A percentile compares a stretch with the other conserved stretches of the same genome.
Evolutionary conservation across 2,888 invertebrate species (phyloP).

Genomic region (Rhogogaster chlorosoma): DNA sequence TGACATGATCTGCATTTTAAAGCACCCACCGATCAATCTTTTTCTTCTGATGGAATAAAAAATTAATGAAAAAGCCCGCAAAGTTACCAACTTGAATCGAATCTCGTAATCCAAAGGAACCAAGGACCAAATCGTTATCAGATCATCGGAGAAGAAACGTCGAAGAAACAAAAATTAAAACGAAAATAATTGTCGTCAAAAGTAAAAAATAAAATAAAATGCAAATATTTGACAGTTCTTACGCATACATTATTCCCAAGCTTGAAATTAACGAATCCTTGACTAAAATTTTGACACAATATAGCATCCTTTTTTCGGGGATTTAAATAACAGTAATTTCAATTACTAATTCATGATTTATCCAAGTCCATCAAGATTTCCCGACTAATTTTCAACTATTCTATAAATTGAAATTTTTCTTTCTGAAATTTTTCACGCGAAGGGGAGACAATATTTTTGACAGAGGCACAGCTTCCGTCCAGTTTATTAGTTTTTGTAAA

Average conservation of each 20-base stretch:
- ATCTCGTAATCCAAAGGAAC: slow-evolving; percentile 1
- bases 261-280: neutral
- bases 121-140: slow-evolving; percentile 4
- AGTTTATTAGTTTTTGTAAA: neutral
- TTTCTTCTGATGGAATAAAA: slow-evolving; percentile 20
- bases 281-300: neutral
- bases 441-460: neutral
- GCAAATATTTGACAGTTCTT: neutral
- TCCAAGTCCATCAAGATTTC: neutral
- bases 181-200: neutral
- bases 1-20: slow-evolving; percentile 85
- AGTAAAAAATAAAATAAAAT: neutral
- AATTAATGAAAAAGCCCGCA: slow-evolving; percentile 4
- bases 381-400: neutral
- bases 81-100: slow-evolving; percentile 14
- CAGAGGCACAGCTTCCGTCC: neutral
- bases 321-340: neutral
- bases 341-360: neutral
- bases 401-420: neutral
- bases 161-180: neutral
- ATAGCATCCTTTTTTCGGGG: neutral
- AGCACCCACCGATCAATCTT: slow-evolving; percentile 41
- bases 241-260: neutral
- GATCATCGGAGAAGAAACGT: neutral
- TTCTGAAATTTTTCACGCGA: neutral